Evolutionary conservation across 92 coral and sea anemone species (phyloP).

Genomic region (Zoanthus gigantus): DNA sequence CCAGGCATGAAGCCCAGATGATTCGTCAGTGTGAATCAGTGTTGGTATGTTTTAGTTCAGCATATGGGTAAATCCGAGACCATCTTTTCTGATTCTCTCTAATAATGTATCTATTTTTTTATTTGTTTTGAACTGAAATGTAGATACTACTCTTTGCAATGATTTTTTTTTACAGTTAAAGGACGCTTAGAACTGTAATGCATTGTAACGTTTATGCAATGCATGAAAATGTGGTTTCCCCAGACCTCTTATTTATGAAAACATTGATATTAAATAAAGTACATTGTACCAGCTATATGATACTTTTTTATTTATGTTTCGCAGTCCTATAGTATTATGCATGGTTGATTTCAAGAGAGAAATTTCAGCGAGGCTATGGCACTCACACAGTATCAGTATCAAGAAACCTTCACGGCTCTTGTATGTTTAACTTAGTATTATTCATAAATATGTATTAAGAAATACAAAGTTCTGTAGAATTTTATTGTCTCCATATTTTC

Average conservation of each 20-base stretch:
- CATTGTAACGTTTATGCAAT: not conserved
- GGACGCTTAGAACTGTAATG: not conserved
- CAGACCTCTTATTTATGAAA: not conserved
- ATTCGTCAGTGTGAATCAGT: not conserved
- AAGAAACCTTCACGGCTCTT: constrained; percentile 39
- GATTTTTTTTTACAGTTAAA: not conserved
- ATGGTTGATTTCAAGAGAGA: constrained; percentile 23
- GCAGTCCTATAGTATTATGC: constrained; percentile 46
- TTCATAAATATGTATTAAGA: too few relatives aligned
- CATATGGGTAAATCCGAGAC: too few relatives aligned
- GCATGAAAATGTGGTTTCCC: not conserved
- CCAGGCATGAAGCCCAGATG: too few relatives aligned
- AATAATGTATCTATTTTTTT: too few relatives aligned
- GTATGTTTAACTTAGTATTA: not conserved
- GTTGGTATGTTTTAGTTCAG: too few relatives aligned
- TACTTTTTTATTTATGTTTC: not conserved
- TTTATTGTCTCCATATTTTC: not conserved
- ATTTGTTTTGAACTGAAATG: not conserved
- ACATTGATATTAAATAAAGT: too few relatives aligned
- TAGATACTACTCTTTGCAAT: not conserved
- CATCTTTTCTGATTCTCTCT: too few relatives aligned
- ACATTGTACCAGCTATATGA: too few relatives aligned
- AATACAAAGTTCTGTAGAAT: not conserved
- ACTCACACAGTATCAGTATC: constrained; percentile 43
- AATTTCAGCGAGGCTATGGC: constrained; percentile 53